Evolutionary conservation across 92 coral and sea anemone species (phyloP).

Genomic region (Nematostella vectensis): DNA sequence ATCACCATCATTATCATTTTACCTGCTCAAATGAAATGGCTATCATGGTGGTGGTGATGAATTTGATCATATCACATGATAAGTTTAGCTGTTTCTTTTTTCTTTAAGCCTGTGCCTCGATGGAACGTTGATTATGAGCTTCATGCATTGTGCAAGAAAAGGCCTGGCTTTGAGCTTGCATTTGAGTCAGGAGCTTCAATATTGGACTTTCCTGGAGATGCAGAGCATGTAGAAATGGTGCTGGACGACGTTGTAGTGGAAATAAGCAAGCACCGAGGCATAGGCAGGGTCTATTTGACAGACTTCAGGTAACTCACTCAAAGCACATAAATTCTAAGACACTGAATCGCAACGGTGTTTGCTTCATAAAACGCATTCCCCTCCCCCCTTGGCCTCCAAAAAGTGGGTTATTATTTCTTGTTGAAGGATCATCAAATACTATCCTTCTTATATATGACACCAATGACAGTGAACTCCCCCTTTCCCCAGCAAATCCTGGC

Average conservation of each 20-base stretch:
- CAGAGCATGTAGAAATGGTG: conserved; percentile 95
- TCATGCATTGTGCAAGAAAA: conserved; percentile 60
- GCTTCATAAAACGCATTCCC: too few relatives aligned
- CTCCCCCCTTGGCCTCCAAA: too few relatives aligned
- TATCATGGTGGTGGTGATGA: too few relatives aligned
- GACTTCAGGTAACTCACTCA: conserved; percentile 77
- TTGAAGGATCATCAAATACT: too few relatives aligned
- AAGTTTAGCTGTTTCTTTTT: neutral
- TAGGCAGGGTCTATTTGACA: conserved; percentile 86
- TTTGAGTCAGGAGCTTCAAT: conserved; percentile 49
- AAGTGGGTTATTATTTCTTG: too few relatives aligned
- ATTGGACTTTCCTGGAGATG: conserved; percentile 82
- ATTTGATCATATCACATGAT: neutral
- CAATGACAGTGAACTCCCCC: too few relatives aligned
- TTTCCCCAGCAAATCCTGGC: too few relatives aligned
- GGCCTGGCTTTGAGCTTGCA: conserved; percentile 70
- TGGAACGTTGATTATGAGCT: conserved; percentile 83
- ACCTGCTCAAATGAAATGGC: too few relatives aligned
- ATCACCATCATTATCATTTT: too few relatives aligned
- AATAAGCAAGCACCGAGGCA: conserved; percentile 91
- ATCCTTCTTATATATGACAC: too few relatives aligned
- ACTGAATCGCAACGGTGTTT: neutral
- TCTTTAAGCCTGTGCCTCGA: conserved; percentile 64
- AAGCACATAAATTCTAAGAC: neutral
- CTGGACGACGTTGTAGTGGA: conserved; percentile 92